A percentile compares a stretch with the other conserved stretches of the same genome.
phyloP scores from a whole-genome alignment of 2,888 invertebrate species.

The Prenolepis imparis region DNA sequence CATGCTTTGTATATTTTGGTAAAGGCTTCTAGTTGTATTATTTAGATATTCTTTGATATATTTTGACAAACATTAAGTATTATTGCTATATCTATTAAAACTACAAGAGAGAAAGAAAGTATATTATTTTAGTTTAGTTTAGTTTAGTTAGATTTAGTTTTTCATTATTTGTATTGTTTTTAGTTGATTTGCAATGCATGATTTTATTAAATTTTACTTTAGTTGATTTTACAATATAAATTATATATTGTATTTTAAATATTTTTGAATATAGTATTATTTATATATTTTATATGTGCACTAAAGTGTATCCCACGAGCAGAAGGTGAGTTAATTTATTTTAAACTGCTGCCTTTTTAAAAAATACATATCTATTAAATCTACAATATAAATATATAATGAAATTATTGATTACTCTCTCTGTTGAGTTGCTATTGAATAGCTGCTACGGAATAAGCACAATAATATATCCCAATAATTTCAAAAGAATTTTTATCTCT shows the following conservation, averaged over 20 bases:
- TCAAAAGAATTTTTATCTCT: slow-evolving; percentile 4
- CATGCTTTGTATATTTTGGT: not conserved
- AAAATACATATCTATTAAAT: not conserved
- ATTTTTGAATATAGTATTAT: not conserved
- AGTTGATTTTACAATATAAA: not conserved
- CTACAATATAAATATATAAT: slow-evolving; percentile 1
- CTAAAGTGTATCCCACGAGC: not conserved
- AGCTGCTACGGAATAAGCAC: not conserved
- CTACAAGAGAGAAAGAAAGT: slow-evolving; percentile 60
- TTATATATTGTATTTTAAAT: slow-evolving; percentile 1
- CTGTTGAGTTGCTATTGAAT: not conserved
- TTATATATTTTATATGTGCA: not conserved
- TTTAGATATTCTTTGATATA: not conserved
- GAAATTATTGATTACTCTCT: slow-evolving; percentile 12
- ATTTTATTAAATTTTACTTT: not conserved
- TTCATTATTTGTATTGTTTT: not conserved
- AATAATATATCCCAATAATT: not conserved
- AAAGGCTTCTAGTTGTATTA: not conserved
- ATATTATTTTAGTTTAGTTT: not conserved
- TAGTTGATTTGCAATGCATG: not conserved
- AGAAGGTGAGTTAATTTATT: slow-evolving; percentile 30
- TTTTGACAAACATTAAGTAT: not conserved
- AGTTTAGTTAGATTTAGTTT: too few species aligned
- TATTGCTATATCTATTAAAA: not conserved
- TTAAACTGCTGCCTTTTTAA: not conserved